A percentile compares a stretch with the other conserved stretches of the same genome.
Evolutionary conservation across 2,888 invertebrate genomes (phyloP).

Genomic region (Synanthedon myopaeformis): DNA sequence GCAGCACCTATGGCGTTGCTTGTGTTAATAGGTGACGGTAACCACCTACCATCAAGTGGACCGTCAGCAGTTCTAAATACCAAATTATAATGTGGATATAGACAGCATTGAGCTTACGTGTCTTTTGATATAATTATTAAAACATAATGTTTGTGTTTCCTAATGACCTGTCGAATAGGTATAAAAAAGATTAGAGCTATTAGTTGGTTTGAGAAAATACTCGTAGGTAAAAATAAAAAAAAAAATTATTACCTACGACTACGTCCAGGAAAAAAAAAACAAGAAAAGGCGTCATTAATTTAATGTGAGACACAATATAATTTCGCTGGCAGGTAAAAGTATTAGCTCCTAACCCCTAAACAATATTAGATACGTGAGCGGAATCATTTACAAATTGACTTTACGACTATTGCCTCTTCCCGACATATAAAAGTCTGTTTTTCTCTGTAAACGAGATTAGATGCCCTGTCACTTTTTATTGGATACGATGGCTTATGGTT

Average conservation of each 20-base stretch:
- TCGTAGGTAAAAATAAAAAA: neutral
- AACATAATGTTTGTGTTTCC: no score
- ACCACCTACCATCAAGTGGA: no score
- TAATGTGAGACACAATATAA: slow-evolving; percentile 44
- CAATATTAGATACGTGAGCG: slow-evolving; percentile 51
- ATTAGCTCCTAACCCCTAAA: slow-evolving; percentile 50
- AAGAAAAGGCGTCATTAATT: slow-evolving; percentile 32
- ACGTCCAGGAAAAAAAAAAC: slow-evolving; percentile 8
- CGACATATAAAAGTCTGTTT: neutral
- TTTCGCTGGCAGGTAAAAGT: slow-evolving; percentile 49
- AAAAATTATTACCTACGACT: neutral
- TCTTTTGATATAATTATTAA: no score
- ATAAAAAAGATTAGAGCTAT: no score
- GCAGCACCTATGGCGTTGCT: no score
- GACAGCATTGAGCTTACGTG: no score
- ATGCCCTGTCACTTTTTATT: neutral
- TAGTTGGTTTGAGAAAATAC: no score
- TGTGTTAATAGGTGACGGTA: no score
- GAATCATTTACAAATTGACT: slow-evolving; percentile 42
- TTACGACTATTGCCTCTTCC: slow-evolving; percentile 11
- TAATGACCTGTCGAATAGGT: no score
- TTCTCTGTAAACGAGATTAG: neutral
- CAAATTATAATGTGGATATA: no score
- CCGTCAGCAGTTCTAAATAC: no score
- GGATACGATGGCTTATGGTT: neutral